phyloP scores from a whole-genome alignment of 2,888 invertebrate genomes.

The Resseliella maxima region DNA sequence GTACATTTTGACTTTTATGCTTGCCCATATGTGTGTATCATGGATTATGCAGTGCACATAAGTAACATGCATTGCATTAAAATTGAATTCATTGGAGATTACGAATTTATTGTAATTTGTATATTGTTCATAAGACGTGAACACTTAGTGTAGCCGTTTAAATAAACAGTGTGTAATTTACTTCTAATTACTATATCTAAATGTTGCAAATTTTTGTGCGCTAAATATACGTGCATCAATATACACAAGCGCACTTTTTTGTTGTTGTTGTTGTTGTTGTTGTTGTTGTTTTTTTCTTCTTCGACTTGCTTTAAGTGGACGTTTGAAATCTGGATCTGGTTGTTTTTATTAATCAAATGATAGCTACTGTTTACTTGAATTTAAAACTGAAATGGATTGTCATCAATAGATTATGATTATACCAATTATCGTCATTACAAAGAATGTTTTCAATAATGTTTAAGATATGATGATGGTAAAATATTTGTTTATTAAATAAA shows the following conservation, averaged over 20 bases:
- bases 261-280: too few relatives aligned
- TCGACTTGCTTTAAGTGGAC: too few relatives aligned
- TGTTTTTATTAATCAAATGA: neutral
- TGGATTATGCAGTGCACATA: neutral
- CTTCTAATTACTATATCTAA: neutral
- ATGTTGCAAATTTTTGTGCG: neutral
- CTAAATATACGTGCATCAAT: neutral
- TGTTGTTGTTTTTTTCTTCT: too few relatives aligned
- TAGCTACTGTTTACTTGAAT: too few relatives aligned
- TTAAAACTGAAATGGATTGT: too few relatives aligned
- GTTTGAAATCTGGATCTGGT: neutral
- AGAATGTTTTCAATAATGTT: too few relatives aligned
- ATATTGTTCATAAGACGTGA: slow-evolving; percentile 32
- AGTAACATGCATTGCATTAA: too few relatives aligned
- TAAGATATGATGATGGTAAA: too few relatives aligned
- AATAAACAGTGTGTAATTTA: slow-evolving; percentile 29
- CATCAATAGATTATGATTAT: too few relatives aligned
- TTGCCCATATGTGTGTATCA: neutral
- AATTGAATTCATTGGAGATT: slow-evolving; percentile 9
- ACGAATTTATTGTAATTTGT: slow-evolving; percentile 35
- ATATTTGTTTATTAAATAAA: neutral
- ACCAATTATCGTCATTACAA: too few relatives aligned
- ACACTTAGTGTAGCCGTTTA: neutral
- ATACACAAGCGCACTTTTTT: neutral
- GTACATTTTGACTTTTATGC: too few relatives aligned